Base-by-base conservation (phyloP, 1,140 invertebrate genomes). In the Pseudomyrmex concolor region DNA sequence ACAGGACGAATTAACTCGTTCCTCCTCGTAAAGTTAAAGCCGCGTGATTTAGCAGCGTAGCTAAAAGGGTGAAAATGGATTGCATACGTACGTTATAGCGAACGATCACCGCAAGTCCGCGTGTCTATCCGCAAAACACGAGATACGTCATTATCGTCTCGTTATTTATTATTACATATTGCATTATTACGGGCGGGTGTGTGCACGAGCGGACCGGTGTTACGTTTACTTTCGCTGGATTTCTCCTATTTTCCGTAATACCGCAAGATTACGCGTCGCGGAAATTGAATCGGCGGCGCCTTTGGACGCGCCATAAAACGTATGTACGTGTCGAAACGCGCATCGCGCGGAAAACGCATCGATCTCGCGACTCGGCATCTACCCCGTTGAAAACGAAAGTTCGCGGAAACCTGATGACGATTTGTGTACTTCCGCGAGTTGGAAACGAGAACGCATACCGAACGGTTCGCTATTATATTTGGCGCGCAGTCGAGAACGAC, bases 231-330 rank as follows among this genome's bases (percentile, higher is more conserved):
- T 94, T 93, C 91, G 84, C 88, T 81, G 89, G 91, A 89, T 93
- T 93, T 94, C 93, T 94, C 93, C 89, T 88, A 92, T 93, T 94
- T 94, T 91, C 91, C 83, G 89, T 92, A 89, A 91, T 91, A 67
- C 88, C 34, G 57, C 77, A 88, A 89, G 91, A 93, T 93, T 92
- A 85, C 87, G 22, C 34, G 34, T 85, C 81, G 76, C 70, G 89
- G 85, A 92, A 93, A 93, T 92, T 91, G 92, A 90, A 90, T 91
- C 89, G 86, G 84, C 90, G 84, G 84, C 89, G 84, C 82, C 86
- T 88, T 87, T 88, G 85, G 85, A 87, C 63, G 34, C 82, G 62
- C 43, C 85, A 43, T 34, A 34, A 34, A 34, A 34, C 34, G 34
- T 34, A 13, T 17, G 17, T 34, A 13, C 25, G 17, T 17, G 63